Percentiles rank a stretch among this genome's conserved stretches.
Conservation (phyloP, 2,888 invertebrate species). For the Gymnosoma rotundatum region DNA sequence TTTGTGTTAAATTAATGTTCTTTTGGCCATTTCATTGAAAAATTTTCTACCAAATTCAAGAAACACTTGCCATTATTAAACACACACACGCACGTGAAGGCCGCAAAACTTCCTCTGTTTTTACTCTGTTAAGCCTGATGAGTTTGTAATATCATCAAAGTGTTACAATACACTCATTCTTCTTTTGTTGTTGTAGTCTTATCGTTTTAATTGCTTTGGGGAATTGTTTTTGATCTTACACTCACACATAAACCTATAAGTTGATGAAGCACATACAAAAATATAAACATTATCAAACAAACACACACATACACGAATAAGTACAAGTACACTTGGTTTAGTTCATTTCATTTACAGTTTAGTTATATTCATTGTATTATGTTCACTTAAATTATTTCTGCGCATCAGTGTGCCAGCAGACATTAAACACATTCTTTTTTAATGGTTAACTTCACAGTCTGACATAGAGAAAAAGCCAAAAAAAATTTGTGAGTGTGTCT, state of each 20-base stretch:
- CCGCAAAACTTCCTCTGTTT: neutral
- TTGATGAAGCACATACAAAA: neutral
- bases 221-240: slow-evolving; percentile 57
- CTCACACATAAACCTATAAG: neutral
- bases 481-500: slow-evolving; percentile 20
- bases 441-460: slow-evolving; percentile 38
- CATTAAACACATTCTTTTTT: slow-evolving; percentile 53
- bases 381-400: slow-evolving; percentile 32
- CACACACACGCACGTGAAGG: neutral
- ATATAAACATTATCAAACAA: neutral
- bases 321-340: slow-evolving; percentile 16
- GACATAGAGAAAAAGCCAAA: slow-evolving; percentile 32
- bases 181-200: slow-evolving; percentile 67
- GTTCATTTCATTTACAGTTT: slow-evolving; percentile 45
- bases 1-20: slow-evolving; percentile 64
- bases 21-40: slow-evolving; percentile 50
- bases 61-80: slow-evolving; percentile 14
- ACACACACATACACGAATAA: slow-evolving; percentile 2
- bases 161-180: slow-evolving; percentile 62
- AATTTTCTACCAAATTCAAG: slow-evolving; percentile 37
- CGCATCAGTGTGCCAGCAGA: slow-evolving; percentile 44
- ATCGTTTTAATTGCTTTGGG: slow-evolving; percentile 71
- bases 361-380: slow-evolving; percentile 30
- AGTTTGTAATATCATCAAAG: slow-evolving; percentile 63
- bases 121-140: slow-evolving; percentile 41